A percentile compares a stretch with the other conserved stretches of the same genome.
Evolutionary conservation across 1,140 invertebrate species (phyloP).

Genomic region (Drosophila pseudoananassae): DNA sequence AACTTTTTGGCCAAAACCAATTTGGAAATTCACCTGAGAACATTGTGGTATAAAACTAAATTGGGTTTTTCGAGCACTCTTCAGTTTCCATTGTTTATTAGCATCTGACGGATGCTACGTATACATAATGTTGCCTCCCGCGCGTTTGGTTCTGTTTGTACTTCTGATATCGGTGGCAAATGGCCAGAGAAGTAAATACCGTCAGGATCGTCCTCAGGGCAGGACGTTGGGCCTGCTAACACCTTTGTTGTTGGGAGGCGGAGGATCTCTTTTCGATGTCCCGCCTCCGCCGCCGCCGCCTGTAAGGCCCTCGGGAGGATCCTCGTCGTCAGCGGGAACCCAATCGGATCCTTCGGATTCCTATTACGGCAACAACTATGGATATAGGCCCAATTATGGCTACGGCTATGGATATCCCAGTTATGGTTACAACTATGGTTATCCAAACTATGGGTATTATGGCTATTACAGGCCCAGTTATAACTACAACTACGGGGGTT

Average conservation of each 20-base stretch:
- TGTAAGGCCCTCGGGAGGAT: conserved; percentile 7
- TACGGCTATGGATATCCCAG: conserved; percentile 54
- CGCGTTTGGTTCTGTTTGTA: conserved; percentile 46
- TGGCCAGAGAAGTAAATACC: conserved; percentile 28
- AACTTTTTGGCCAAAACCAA: conserved; percentile 37
- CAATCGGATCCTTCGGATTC: conserved; percentile 64
- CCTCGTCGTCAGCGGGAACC: conserved; percentile 13
- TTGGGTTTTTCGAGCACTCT: conserved; percentile 25
- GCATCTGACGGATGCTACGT: conserved; percentile 1
- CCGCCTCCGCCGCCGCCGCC: conserved; percentile 21
- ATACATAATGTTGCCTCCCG: conserved; percentile 44
- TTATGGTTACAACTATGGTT: conserved; percentile 50
- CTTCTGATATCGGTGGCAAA: conserved; percentile 27
- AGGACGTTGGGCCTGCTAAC: conserved; percentile 67
- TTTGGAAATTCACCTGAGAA: conserved; percentile 69
- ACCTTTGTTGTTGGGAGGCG: conserved; percentile 53
- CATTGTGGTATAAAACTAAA: conserved; percentile 62
- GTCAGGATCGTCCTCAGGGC: conserved; percentile 38
- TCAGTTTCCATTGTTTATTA: conserved; percentile 43
- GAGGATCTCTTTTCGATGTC: conserved; percentile 43
- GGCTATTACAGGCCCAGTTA: conserved; percentile 50
- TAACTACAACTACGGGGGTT: conserved; percentile 48
- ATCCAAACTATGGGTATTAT: conserved; percentile 45
- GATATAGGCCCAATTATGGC: conserved; percentile 50
- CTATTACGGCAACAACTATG: conserved; percentile 52